A percentile compares a stretch with the other conserved stretches of the same genome.
Evolutionary conservation across 1,140 invertebrate genomes (phyloP).

Genomic region (Drosophila lowei): DNA sequence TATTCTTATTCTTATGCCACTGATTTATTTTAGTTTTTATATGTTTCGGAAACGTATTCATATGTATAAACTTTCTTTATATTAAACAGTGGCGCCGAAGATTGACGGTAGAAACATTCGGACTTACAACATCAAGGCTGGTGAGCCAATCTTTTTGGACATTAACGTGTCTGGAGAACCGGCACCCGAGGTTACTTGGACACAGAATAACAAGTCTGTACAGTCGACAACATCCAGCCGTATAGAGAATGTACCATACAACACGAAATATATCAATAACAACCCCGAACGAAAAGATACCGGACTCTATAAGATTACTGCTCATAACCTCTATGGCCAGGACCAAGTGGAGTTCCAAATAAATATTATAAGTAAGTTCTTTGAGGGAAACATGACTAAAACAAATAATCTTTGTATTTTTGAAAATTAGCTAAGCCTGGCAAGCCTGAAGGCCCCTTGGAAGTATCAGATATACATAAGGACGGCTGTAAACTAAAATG

Average conservation of each 20-base stretch:
- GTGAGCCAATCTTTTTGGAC: conserved; percentile 94
- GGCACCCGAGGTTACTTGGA: conserved; percentile 91
- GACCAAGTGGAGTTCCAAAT: conserved; percentile 96
- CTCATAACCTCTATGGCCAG: conserved; percentile 93
- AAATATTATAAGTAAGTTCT: conserved; percentile 91
- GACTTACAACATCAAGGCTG: conserved; percentile 93
- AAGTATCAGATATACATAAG: conserved; percentile 97
- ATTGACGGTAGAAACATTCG: conserved; percentile 96
- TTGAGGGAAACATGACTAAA: neutral
- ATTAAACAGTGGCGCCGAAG: conserved; percentile 91
- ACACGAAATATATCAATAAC: conserved; percentile 92
- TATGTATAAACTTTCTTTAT: too few relatives aligned
- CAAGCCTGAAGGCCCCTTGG: conserved; percentile 96
- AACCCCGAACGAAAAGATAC: conserved; percentile 93
- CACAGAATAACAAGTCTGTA: conserved; percentile 86
- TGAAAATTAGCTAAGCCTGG: conserved; percentile 90
- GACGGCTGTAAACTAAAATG: conserved; percentile 98
- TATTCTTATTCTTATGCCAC: neutral
- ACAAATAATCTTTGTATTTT: neutral
- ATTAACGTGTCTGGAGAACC: conserved; percentile 97
- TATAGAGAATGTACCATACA: conserved; percentile 94
- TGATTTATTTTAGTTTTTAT: neutral
- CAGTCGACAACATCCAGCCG: conserved; percentile 84
- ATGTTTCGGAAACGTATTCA: too few relatives aligned
- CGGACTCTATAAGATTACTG: conserved; percentile 93